Percentiles rank a stretch among this genome's conserved stretches.
Evolutionary conservation across 2,888 invertebrate species (phyloP).

Genomic region (Pristionchus maxplancki): DNA sequence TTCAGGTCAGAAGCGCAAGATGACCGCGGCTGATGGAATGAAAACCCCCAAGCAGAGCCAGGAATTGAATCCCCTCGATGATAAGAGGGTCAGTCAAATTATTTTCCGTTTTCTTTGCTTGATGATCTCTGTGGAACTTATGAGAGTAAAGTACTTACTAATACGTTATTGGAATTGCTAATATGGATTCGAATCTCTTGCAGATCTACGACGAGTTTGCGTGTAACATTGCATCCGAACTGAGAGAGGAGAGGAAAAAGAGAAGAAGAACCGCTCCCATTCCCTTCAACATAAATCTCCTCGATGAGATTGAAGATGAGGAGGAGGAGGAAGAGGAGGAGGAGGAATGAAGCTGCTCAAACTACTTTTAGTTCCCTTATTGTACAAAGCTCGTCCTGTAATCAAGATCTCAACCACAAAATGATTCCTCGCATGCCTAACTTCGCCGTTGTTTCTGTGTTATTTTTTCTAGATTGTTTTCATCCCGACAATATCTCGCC

Average conservation of each 20-base stretch:
- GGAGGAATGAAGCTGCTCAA: constrained; percentile 23
- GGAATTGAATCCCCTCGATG: constrained; percentile 61
- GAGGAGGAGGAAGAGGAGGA: constrained; percentile 52
- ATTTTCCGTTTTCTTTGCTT: not conserved
- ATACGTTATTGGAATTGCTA: too few relatives aligned
- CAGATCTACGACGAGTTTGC: constrained; percentile 69
- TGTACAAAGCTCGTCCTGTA: constrained; percentile 42
- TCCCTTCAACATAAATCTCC: constrained; percentile 65
- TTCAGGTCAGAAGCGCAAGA: constrained; percentile 20
- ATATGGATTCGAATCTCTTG: constrained; percentile 17
- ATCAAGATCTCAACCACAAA: not conserved
- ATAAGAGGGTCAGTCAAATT: constrained; percentile 56
- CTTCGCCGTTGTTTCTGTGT: not conserved
- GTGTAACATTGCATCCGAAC: constrained; percentile 65
- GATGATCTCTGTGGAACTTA: too few relatives aligned
- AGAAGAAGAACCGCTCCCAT: constrained; percentile 65
- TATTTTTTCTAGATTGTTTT: not conserved
- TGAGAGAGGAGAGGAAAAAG: constrained; percentile 57
- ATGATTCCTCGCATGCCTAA: constrained; percentile 15
- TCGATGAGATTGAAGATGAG: constrained; percentile 59
- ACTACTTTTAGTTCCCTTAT: not conserved
- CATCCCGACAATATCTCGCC: not conserved
- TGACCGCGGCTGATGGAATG: constrained; percentile 22
- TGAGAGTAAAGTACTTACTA: too few relatives aligned
- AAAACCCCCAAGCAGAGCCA: constrained; percentile 58